Percentiles rank a stretch among this genome's conserved stretches.
Evolutionary conservation across 92 coral and sea anemone species (phyloP).

Genomic region (Epizoanthus ramosus): DNA sequence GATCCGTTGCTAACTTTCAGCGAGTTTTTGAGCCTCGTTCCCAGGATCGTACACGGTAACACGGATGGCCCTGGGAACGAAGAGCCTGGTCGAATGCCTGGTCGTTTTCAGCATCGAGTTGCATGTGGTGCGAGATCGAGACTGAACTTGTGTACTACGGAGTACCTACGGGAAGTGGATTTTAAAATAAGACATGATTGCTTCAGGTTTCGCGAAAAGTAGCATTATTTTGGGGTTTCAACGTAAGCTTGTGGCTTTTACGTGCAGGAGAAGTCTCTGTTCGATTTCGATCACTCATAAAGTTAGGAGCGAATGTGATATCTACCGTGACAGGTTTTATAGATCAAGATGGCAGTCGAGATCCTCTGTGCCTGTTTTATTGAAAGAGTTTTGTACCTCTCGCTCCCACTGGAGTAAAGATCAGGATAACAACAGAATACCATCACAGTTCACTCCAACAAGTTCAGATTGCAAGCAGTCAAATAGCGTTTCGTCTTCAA

Average conservation of each 20-base stretch:
- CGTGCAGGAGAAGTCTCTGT: neutral
- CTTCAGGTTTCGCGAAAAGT: neutral
- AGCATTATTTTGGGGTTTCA: neutral
- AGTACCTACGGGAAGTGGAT: neutral
- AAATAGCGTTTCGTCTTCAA: neutral
- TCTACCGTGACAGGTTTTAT: too few species aligned
- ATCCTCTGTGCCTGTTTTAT: neutral
- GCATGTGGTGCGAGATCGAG: neutral
- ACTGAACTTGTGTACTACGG: too few species aligned
- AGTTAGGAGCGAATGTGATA: neutral
- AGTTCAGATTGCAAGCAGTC: neutral
- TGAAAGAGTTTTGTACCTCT: constrained; percentile 6
- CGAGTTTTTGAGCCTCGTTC: too few species aligned
- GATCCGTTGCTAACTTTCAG: too few species aligned
- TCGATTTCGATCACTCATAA: neutral
- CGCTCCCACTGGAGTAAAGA: neutral
- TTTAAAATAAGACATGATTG: neutral
- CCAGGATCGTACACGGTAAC: too few species aligned
- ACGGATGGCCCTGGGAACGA: too few species aligned
- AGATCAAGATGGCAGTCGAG: neutral
- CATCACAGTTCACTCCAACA: neutral
- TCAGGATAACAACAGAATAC: neutral
- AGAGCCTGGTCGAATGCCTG: neutral
- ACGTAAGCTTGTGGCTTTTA: neutral
- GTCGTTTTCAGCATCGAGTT: neutral